These are phyloP conservation scores for Nymphalis urticae DNA, from an alignment of 2,888 invertebrate genomes.

Conservation along the genomic window DNA sequence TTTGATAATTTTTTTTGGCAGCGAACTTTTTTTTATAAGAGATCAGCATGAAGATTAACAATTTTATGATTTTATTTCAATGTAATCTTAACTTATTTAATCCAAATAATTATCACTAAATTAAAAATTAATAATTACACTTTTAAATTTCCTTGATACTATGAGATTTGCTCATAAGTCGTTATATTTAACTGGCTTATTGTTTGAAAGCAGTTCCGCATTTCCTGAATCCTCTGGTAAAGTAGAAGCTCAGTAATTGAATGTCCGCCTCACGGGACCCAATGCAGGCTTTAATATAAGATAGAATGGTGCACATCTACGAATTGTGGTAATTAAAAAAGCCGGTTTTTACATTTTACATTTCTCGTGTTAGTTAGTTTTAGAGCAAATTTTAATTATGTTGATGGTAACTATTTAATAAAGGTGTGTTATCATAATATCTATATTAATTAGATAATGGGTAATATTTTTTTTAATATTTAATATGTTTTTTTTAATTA, in stretches of 20 bases:
- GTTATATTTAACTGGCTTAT: constrained; percentile 6
- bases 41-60: too few species aligned
- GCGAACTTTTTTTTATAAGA: too few species aligned
- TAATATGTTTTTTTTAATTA: background rate
- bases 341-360: background rate
- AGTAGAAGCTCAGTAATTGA: constrained; percentile 25
- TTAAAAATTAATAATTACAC: too few species aligned
- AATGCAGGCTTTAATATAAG: constrained; percentile 20
- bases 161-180: background rate
- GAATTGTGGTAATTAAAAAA: constrained; percentile 11
- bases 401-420: constrained; percentile 7
- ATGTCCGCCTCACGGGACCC: constrained; percentile 21
- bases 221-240: constrained; percentile 16
- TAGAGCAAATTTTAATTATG: constrained; percentile 4
- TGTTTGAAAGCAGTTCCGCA: background rate
- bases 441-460: background rate
- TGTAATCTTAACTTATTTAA: too few species aligned
- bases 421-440: background rate
- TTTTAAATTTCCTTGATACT: background rate
- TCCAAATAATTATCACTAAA: too few species aligned
- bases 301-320: background rate
- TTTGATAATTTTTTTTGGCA: too few species aligned
- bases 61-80: too few species aligned
- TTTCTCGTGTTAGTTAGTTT: background rate
- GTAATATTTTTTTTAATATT: too few species aligned